Percentiles rank a stretch among this genome's conserved stretches.
Evolutionary conservation across 2,888 invertebrate genomes (phyloP).

Genomic region (Junonia oenone): DNA sequence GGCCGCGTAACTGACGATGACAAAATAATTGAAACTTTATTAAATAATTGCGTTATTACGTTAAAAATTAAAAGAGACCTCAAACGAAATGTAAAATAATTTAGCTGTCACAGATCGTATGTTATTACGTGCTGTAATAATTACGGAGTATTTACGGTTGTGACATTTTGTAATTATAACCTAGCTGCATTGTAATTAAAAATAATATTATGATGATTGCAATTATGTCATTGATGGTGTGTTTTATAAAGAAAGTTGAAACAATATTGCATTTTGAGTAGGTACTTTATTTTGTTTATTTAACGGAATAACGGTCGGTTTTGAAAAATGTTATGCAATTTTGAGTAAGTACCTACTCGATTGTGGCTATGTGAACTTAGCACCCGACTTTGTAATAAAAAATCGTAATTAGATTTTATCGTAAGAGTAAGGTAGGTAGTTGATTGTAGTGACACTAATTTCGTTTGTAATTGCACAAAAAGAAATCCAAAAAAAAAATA

Average conservation of each 20-base stretch:
- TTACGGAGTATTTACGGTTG: neutral
- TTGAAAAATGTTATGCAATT: too few species aligned
- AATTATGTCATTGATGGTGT: neutral
- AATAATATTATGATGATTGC: neutral
- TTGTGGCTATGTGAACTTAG: too few species aligned
- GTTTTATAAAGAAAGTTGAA: too few species aligned
- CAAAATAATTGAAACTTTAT: neutral
- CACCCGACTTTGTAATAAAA: too few species aligned
- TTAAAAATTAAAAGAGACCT: neutral
- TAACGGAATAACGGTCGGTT: too few species aligned
- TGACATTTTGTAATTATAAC: constrained; percentile 4
- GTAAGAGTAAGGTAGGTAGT: too few species aligned
- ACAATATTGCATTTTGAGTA: too few species aligned
- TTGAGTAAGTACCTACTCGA: too few species aligned
- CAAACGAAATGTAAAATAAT: neutral
- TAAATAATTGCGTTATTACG: neutral
- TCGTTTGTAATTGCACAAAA: too few species aligned
- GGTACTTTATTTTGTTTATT: neutral
- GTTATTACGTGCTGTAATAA: neutral
- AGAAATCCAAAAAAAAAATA: too few species aligned
- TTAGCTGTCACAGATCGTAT: neutral
- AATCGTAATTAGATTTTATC: too few species aligned
- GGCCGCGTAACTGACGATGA: neutral
- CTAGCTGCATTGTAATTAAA: neutral
- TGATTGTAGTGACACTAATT: too few species aligned